These are phyloP conservation scores for Tinamus guttatus DNA, from an alignment of 2,113 vertebrate genomes.

Conservation along the genomic window DNA sequence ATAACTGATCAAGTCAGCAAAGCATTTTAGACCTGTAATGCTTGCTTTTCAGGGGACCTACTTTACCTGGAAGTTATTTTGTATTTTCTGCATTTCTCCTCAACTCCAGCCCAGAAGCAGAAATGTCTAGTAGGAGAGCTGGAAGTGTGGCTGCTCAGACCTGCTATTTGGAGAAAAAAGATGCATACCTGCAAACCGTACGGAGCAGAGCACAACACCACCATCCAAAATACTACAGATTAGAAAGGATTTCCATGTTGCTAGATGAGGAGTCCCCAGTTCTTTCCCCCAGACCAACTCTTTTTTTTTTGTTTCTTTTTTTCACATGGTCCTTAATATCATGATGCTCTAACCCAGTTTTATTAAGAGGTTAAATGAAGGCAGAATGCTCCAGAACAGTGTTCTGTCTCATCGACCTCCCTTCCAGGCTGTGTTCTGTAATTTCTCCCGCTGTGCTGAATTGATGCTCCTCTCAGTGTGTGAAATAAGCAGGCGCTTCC, in stretches of 20 bases:
- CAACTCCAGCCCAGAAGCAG: background rate
- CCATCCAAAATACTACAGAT: background rate
- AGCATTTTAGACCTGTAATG: background rate
- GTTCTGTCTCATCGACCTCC: conserved; percentile 46
- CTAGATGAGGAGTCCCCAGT: background rate
- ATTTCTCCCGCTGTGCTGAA: conserved; percentile 38
- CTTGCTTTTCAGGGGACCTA: background rate
- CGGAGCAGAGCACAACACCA: background rate
- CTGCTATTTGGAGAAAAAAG: background rate
- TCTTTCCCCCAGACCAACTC: background rate
- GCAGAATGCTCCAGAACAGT: conserved; percentile 35
- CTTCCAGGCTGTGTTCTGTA: conserved; percentile 30
- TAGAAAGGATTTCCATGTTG: background rate
- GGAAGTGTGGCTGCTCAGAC: background rate
- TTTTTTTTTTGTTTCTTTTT: background rate
- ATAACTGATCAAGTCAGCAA: background rate
- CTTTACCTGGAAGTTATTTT: background rate
- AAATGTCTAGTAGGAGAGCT: fast-evolving
- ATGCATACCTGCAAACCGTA: background rate
- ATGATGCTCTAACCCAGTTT: conserved; percentile 30
- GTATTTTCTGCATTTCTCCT: background rate
- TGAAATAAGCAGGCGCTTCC: conserved; percentile 20
- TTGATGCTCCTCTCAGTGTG: background rate
- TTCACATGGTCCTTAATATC: background rate
- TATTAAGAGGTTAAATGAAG: conserved; percentile 67